Conservation (phyloP, 2,888 invertebrate species). For the Lamellibrachia columna region DNA sequence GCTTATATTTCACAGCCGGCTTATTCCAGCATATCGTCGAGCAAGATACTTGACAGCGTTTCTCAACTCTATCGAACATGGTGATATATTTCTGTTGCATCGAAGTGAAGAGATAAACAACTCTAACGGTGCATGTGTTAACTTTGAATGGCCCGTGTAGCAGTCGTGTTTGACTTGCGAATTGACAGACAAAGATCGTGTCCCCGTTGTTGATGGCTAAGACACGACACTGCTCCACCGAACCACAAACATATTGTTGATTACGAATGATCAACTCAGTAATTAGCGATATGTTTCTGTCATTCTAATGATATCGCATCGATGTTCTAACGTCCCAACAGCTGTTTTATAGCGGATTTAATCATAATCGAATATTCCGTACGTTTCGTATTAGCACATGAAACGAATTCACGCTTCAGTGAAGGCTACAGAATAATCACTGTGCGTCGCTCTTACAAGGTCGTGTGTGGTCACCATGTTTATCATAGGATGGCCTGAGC, state of each 20-base stretch:
- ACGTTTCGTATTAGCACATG: neutral
- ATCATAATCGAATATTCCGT: slow-evolving; percentile 1
- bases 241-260: slow-evolving; percentile 1
- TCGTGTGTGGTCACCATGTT: neutral
- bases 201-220: neutral
- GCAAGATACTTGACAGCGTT: neutral
- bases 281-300: neutral
- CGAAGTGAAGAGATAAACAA: neutral
- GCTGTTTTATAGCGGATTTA: neutral
- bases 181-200: neutral
- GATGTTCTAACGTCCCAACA: neutral
- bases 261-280: neutral
- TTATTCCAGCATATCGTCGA: neutral
- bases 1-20: neutral
- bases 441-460: neutral
- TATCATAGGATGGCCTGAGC: neutral
- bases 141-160: neutral
- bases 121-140: neutral
- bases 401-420: neutral
- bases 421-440: neutral
- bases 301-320: neutral
- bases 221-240: neutral
- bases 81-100: neutral
- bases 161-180: neutral
- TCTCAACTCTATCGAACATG: neutral